Evolutionary conservation across 2,888 invertebrate species (phyloP).

Genomic region (Calameuta pallipes): DNA sequence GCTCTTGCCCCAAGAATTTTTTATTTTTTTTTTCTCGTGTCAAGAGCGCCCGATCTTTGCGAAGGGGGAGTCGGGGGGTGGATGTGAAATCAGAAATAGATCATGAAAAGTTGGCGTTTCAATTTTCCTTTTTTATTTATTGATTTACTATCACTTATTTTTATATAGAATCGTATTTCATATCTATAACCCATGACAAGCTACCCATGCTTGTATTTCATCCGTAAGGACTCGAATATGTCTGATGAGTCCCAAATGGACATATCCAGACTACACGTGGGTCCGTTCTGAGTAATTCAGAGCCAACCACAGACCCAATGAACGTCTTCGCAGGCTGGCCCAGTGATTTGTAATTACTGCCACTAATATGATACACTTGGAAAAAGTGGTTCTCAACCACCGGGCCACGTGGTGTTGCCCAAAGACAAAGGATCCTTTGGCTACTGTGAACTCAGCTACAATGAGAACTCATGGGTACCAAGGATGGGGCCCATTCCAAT

Average conservation of each 20-base stretch:
- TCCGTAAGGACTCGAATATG: neutral
- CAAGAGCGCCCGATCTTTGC: neutral
- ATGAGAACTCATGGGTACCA: constrained; percentile 1
- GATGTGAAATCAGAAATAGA: neutral
- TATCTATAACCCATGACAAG: neutral
- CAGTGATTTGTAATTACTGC: constrained; percentile 53
- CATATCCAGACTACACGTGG: neutral
- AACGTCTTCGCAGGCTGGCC: constrained; percentile 33
- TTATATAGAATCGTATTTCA: neutral
- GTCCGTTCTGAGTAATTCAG: neutral
- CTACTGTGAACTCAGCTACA: neutral
- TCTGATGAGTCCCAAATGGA: neutral
- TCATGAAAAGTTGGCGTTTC: neutral
- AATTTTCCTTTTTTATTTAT: neutral
- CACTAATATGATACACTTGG: constrained; percentile 45
- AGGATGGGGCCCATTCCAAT: constrained; percentile 32
- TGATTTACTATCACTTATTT: neutral
- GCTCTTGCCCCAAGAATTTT: constrained; percentile 5
- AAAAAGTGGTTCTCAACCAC: constrained; percentile 36
- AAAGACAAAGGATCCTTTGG: constrained; percentile 18
- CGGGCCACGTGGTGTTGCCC: neutral
- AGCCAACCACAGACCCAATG: neutral
- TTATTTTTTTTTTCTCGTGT: neutral
- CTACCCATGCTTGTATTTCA: neutral
- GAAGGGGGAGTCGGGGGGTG: neutral